Evolutionary conservation across 2,113 vertebrate species (phyloP).

Genomic region (Tychaedon coryphoeus): DNA sequence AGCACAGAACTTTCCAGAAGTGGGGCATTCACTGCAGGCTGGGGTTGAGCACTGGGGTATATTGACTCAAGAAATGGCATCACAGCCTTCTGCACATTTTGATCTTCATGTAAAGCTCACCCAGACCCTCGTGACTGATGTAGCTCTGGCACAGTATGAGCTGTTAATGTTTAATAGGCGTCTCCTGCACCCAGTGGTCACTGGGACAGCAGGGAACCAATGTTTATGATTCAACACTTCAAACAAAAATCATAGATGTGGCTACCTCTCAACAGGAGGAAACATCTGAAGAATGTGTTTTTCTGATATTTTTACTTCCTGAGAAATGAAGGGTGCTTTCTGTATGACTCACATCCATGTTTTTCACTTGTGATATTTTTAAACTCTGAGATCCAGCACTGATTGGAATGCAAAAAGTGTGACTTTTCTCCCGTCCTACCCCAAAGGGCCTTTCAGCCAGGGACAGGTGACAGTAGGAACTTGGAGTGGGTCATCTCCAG

Average conservation of each 20-base stretch:
- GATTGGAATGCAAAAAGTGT: constrained; percentile 8
- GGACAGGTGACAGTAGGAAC: background rate
- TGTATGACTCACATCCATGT: constrained; percentile 61
- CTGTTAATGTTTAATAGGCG: background rate
- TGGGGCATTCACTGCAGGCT: background rate
- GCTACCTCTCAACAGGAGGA: constrained; percentile 18
- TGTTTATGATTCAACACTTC: constrained; percentile 13
- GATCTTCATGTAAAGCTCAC: background rate
- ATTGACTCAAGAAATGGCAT: background rate
- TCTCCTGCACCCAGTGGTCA: background rate
- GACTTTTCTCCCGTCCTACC: background rate
- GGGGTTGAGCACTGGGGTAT: background rate
- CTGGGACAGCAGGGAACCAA: background rate
- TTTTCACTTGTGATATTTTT: constrained; percentile 72
- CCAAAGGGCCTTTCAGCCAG: background rate
- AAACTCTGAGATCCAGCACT: constrained; percentile 22
- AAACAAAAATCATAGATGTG: background rate
- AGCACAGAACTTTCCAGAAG: background rate
- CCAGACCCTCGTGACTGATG: background rate
- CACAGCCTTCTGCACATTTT: accelerated
- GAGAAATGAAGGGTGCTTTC: constrained; percentile 45
- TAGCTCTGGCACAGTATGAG: background rate
- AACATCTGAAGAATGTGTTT: constrained; percentile 43
- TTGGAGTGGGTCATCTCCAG: background rate
- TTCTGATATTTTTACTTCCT: constrained; percentile 23